These are phyloP conservation scores for Hylaeus volcanicus DNA, from an alignment of 1,140 invertebrate genomes.

Conservation along the genomic window DNA sequence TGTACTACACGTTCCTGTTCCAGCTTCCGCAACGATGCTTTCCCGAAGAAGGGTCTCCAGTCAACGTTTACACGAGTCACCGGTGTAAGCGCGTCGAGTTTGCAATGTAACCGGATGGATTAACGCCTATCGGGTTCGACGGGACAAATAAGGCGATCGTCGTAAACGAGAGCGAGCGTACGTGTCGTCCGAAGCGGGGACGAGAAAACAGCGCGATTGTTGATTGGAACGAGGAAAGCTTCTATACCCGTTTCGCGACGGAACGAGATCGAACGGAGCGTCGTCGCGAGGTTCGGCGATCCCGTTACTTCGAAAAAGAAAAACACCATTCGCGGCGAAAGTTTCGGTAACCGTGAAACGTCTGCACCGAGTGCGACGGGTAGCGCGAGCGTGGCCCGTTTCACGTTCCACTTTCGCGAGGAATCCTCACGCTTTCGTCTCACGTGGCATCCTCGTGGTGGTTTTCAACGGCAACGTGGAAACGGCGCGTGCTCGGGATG, in stretches of 20 bases:
- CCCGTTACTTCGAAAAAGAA: background rate
- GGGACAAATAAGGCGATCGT: background rate
- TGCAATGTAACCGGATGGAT: background rate
- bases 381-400: conserved; percentile 48
- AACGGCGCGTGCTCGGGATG: conserved; percentile 73
- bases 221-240: background rate
- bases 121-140: background rate
- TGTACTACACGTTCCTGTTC: background rate
- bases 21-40: background rate
- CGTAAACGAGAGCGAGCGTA: background rate
- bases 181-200: background rate
- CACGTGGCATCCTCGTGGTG: conserved; percentile 69
- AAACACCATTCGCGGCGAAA: conserved; percentile 31
- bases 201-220: background rate
- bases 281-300: background rate
- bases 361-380: conserved; percentile 9
- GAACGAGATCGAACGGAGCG: background rate
- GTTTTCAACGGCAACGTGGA: conserved; percentile 63
- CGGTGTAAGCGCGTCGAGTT: background rate
- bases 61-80: background rate
- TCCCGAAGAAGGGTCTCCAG: background rate
- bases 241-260: background rate
- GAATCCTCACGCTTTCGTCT: conserved; percentile 68
- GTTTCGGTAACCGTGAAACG: conserved; percentile 44
- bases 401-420: conserved; percentile 75